Conservation (phyloP, 2,113 vertebrate genomes). For the Rattus rattus region DNA sequence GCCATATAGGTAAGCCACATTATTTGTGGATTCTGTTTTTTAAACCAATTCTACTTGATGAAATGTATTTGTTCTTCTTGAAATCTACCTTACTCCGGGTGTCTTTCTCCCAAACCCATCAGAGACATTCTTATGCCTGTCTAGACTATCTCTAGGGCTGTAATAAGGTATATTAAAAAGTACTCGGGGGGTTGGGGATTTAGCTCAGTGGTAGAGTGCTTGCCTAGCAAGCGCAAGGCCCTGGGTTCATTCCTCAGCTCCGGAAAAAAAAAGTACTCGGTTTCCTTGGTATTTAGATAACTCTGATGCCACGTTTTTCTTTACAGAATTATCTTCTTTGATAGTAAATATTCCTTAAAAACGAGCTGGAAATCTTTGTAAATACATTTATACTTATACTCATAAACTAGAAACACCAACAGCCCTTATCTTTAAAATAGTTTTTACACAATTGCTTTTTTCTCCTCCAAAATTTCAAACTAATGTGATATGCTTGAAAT, state of each 20-base stretch:
- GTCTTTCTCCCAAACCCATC: neutral
- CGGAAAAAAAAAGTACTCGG: neutral
- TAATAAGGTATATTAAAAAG: neutral
- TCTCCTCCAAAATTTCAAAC: neutral
- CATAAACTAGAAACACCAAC: slow-evolving; percentile 29
- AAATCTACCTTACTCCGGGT: neutral
- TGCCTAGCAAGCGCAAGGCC: too few relatives aligned
- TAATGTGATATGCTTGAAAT: slow-evolving; percentile 20
- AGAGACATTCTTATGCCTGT: neutral
- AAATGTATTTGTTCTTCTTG: neutral
- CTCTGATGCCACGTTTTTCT: slow-evolving; percentile 8
- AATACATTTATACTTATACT: neutral
- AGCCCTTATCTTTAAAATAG: slow-evolving; percentile 40
- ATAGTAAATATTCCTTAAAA: slow-evolving; percentile 43
- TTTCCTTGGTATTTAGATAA: slow-evolving; percentile 27
- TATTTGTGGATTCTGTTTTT: slow-evolving; percentile 19
- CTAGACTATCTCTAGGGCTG: neutral
- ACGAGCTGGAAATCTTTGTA: slow-evolving; percentile 43
- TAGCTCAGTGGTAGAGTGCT: too few relatives aligned
- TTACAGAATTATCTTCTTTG: slow-evolving; percentile 4
- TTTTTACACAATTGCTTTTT: slow-evolving; percentile 34
- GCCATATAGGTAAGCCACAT: neutral
- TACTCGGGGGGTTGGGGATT: neutral
- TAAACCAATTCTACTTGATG: neutral
- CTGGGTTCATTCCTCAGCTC: too few relatives aligned